These are phyloP conservation scores for Garrulus glandarius DNA, from an alignment of 2,797 vertebrate species.

Conservation along the genomic window DNA sequence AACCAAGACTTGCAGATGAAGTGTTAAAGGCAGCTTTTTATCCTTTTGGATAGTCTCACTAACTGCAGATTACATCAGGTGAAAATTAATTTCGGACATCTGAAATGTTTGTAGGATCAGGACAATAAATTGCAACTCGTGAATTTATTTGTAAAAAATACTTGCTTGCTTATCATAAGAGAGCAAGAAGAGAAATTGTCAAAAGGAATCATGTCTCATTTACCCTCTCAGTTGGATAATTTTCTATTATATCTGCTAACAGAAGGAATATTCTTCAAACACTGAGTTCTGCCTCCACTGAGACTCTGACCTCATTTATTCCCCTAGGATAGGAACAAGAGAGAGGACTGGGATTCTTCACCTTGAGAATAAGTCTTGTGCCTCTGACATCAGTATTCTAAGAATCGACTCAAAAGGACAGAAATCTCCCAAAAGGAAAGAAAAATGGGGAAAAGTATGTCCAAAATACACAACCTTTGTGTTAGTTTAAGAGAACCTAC, in stretches of 20 bases:
- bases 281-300: not conserved
- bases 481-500: not conserved
- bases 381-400: not conserved
- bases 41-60: not conserved
- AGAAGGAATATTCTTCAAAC: not conserved
- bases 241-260: not conserved
- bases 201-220: not conserved
- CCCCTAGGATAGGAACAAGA: not conserved
- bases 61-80: not conserved
- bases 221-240: not conserved
- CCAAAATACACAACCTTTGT: not conserved
- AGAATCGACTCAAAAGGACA: not conserved
- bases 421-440: not conserved
- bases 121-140: not conserved
- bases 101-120: not conserved
- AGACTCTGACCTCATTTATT: not conserved
- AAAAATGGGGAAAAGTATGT: not conserved
- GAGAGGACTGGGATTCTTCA: not conserved
- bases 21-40: not conserved
- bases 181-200: not conserved
- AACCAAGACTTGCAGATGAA: not conserved
- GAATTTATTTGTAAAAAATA: not conserved
- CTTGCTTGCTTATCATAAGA: not conserved
- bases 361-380: not conserved
- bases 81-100: not conserved